phyloP scores from a whole-genome alignment of 2,113 vertebrate species.

The Micronycteris hirsuta region DNA sequence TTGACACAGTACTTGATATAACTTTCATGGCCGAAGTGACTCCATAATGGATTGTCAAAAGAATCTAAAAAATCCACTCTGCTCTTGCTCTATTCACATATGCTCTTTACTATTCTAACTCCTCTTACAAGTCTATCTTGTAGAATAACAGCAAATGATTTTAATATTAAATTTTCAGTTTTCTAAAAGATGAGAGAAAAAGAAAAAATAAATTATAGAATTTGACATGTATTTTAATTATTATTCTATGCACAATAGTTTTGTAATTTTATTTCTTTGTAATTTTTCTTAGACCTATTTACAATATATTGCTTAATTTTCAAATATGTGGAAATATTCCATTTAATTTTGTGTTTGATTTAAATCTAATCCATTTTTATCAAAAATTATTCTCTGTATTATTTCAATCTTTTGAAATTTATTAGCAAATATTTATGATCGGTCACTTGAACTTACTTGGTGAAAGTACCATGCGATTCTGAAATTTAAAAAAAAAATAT shows the following conservation, averaged over 20 bases:
- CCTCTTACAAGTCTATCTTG: background rate
- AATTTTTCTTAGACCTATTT: background rate
- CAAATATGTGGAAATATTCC: background rate
- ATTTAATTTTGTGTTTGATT: background rate
- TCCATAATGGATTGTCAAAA: background rate
- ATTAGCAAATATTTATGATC: background rate
- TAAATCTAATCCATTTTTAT: background rate
- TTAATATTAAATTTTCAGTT: background rate
- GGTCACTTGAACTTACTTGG: accelerated
- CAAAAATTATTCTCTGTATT: background rate
- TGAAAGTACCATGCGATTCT: background rate
- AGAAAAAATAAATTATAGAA: background rate
- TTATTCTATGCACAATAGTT: background rate
- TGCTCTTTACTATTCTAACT: background rate
- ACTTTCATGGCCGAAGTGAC: background rate
- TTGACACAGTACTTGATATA: background rate
- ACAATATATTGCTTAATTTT: background rate
- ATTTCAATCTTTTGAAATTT: background rate
- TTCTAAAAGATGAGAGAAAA: background rate
- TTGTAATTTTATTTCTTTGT: background rate
- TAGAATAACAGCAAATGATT: background rate
- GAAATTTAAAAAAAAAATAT: too few relatives aligned
- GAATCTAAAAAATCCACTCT: background rate
- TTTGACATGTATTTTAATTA: background rate
- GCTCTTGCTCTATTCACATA: background rate